phyloP scores from a whole-genome alignment of 2,113 vertebrate species.

The Phylloscopus whistleri region DNA sequence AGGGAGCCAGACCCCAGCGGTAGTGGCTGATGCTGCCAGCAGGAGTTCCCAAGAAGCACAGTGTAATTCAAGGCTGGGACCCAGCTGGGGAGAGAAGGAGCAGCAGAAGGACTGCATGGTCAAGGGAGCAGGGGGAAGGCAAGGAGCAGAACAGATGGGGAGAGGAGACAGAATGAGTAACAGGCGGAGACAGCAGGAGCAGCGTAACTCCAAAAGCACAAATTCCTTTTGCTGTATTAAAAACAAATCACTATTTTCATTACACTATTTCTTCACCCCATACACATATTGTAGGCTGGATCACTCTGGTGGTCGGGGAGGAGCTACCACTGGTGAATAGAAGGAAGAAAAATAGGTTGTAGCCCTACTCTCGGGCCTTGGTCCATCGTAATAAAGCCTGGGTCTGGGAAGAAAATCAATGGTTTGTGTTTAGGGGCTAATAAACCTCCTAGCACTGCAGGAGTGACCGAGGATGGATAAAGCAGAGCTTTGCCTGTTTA shows the following conservation, averaged over 20 bases:
- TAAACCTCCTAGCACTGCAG: neutral
- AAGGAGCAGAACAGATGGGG: slow-evolving; percentile 15
- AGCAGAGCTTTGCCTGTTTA: neutral
- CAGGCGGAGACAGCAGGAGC: neutral
- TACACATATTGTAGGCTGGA: neutral
- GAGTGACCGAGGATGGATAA: neutral
- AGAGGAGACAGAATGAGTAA: slow-evolving; percentile 12
- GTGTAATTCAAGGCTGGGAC: neutral
- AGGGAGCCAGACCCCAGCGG: neutral
- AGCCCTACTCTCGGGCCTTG: neutral
- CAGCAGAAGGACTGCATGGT: neutral
- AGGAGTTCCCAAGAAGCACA: neutral
- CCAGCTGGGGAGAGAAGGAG: neutral
- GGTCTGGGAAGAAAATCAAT: neutral
- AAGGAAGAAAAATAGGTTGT: neutral
- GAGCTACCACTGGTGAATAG: neutral
- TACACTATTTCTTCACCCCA: neutral
- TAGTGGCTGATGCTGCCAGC: neutral
- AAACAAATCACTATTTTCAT: slow-evolving; percentile 21
- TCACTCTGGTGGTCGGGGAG: neutral
- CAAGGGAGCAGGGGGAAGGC: neutral
- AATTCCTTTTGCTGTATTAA: slow-evolving; percentile 4
- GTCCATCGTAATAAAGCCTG: neutral
- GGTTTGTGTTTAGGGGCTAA: neutral
- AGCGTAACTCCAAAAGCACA: slow-evolving; percentile 14